Evolutionary conservation across 2,888 invertebrate species (phyloP), one percentile per base, ranked within the genome.

Genomic region (Miltochrista miniata): DNA sequence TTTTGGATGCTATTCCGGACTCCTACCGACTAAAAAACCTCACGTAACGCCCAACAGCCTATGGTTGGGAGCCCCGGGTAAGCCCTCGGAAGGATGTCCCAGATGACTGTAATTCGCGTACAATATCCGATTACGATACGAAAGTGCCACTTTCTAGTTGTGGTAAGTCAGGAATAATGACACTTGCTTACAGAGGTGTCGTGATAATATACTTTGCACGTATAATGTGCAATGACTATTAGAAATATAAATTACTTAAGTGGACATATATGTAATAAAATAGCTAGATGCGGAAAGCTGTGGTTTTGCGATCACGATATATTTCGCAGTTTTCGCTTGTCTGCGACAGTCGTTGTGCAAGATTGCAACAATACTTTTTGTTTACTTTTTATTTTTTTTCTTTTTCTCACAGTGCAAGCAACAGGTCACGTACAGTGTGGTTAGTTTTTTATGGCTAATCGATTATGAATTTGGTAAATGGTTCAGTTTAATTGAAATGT

Each of bases 261-360:
- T 75, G 75, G 70, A 66, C 67, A 72, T 72, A 67, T 48, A 66
- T 57, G 66, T 68, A 78, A 76, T 76, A 76, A 81, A 81, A 82
- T 74, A 72, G 64, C 66, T 68, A 59, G 81, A 78, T 76, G 78
- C 83, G 80, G 83, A 83, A 84, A 81, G 74, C 77, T 83, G 87
- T 71, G 86, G 87, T 83, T 84, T 76, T 64, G 68, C 61, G 76
- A 83, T 83, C 89, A 89, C 89, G 89, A 84, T 74, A 61, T 76
- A 75, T 90, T 89, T 87, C 88, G 89, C 63, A 88, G 62, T 70
- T 53, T 60, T 69, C 68, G 74, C 76, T 79, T 77, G 77, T 81
- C 76, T 79, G 76, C 83, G 76, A 72, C 79, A 74, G 70, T 70
- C 63, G 62, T 87, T 85, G 79, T 72, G 87, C 74, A 87, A 90